Base-by-base conservation (phyloP, 2,888 invertebrate species). In the Synergus japonicus region DNA sequence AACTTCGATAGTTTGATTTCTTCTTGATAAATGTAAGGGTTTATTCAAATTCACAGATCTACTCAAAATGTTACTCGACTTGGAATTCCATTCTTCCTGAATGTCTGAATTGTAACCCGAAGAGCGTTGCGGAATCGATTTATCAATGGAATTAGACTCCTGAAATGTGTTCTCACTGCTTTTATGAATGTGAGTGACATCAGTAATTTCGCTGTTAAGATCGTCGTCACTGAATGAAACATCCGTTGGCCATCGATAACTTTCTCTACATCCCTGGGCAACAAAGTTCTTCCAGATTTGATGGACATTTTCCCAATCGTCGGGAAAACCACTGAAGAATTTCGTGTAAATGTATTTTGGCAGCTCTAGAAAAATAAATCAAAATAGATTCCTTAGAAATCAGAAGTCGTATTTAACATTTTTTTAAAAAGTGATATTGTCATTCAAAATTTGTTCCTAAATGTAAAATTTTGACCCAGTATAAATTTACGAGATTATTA, bases 271-370 rank as follows among this genome's bases (percentile, higher is more conserved):
- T 29, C 88, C 89, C 69, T 83, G 77, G 5, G 76, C 79, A 13
- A 88, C 64, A 58, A 85, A 92, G 65, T 84, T 84, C n/a, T 79
- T 86, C 92, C 92, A 92, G 12, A 92, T 58, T 77, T 89, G 86
- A 79, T 85, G 78, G 77, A 92, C 88, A 78, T 91, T 90, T 76
- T 89, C 85, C 92, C 92, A 92, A 76, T 92, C 91, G 49, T 91
- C 90, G 2, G 92, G 92, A 84, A 92, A 92, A n/a, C 91, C 92
- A 77, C 90, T 89, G 69, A 81, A 84, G 85, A 92, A 92, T 85
- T 91, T 92, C 4, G 85, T 87, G 3, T 87, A 80, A 9, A 92
- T 84, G 80, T 90, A 92, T 8, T 88, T 87, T 0, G 92, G 92
- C 29, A 92, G 80, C 80, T 87, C 91, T 91, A 76, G 8, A 77